A percentile compares a stretch with the other conserved stretches of the same genome.
phyloP scores from a whole-genome alignment of 2,113 vertebrate genomes.

The Ceratotherium simum region DNA sequence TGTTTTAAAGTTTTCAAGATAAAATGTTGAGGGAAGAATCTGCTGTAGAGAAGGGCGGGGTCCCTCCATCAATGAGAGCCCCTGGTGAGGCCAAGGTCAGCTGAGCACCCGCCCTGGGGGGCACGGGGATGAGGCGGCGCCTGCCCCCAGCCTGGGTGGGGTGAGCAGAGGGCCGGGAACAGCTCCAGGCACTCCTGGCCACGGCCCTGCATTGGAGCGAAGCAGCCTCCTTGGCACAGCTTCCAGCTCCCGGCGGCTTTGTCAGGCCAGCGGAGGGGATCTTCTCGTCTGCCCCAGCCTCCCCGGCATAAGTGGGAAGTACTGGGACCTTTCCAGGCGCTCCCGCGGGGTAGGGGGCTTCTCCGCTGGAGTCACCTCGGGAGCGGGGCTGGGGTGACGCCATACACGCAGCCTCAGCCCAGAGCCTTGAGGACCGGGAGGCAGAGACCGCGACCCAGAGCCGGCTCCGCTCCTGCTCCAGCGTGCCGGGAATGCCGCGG shows the following conservation, averaged over 20 bases:
- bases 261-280: background rate
- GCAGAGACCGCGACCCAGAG: background rate
- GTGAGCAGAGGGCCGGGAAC: background rate
- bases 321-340: background rate
- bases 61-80: too few species aligned
- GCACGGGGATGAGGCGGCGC: background rate
- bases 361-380: background rate
- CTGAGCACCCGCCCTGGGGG: background rate
- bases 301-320: background rate
- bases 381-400: fast-evolving
- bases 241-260: too few species aligned
- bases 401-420: fast-evolving
- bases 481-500: fast-evolving
- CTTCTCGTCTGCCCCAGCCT: background rate
- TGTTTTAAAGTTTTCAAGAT: background rate
- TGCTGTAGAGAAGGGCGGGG: background rate
- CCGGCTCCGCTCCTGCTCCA: background rate
- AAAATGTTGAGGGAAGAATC: background rate
- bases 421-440: background rate
- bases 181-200: background rate
- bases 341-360: fast-evolving
- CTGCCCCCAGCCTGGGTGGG: background rate
- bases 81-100: background rate
- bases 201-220: background rate
- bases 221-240: background rate